Conservation (phyloP, 2,797 vertebrate species). For the Parauchenoglanis punctatus region DNA sequence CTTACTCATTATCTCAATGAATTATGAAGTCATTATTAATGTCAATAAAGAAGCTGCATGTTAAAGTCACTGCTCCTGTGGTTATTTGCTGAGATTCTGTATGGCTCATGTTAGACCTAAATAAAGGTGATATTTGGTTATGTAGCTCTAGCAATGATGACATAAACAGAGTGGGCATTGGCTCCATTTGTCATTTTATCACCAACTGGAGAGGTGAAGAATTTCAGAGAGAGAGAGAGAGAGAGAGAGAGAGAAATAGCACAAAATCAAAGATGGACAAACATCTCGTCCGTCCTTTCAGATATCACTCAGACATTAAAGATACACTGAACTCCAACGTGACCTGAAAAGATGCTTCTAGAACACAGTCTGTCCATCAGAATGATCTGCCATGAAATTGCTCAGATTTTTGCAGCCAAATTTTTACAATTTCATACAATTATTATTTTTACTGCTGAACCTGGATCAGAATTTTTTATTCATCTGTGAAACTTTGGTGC, state of each 20-base stretch:
- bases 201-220: conserved; percentile 27
- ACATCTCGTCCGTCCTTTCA: neutral
- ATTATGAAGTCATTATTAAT: neutral
- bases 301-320: neutral
- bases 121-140: conserved; percentile 20
- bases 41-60: neutral
- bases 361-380: neutral
- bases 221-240: neutral
- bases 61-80: neutral
- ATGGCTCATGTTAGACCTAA: neutral
- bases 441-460: neutral
- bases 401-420: neutral
- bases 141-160: neutral
- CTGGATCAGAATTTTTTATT: neutral
- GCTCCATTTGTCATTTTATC: conserved; percentile 17
- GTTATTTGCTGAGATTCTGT: neutral
- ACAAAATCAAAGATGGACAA: neutral
- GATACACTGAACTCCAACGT: neutral
- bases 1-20: neutral
- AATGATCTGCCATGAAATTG: neutral
- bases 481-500: neutral
- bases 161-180: conserved; percentile 37
- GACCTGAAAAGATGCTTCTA: neutral
- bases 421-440: neutral
- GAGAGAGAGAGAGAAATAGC: neutral